Evolutionary conservation across 2,113 vertebrate species (phyloP).

Genomic region (Pteropus alecto): DNA sequence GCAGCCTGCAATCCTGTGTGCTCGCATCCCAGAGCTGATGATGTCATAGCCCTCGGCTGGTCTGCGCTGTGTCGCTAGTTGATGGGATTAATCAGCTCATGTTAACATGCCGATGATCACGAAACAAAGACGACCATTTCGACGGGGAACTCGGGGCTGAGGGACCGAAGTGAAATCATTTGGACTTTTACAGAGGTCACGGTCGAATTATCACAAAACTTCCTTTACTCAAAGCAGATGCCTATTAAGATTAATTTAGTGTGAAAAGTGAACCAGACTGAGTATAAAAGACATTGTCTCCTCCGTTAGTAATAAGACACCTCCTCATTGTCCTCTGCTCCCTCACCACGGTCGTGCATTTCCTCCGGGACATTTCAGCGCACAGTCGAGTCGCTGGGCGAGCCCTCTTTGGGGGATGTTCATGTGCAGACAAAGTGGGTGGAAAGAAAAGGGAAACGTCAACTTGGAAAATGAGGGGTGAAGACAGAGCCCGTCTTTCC

Average conservation of each 20-base stretch:
- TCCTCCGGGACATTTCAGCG: conserved; percentile 76
- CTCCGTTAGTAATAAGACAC: conserved; percentile 83
- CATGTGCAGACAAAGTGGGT: conserved; percentile 68
- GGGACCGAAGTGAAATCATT: conserved; percentile 79
- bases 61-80: conserved; percentile 73
- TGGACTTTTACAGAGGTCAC: conserved; percentile 83
- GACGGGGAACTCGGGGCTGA: conserved; percentile 71
- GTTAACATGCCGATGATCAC: conserved; percentile 85
- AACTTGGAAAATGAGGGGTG: conserved; percentile 33
- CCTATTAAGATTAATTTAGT: conserved; percentile 87
- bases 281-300: conserved; percentile 84
- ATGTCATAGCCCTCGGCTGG: conserved; percentile 74
- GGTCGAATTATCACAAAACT: conserved; percentile 87
- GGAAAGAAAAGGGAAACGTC: conserved; percentile 77
- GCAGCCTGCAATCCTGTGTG: not conserved
- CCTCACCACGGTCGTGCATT: conserved; percentile 73
- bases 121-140: conserved; percentile 79
- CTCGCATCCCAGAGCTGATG: conserved; percentile 62
- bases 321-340: conserved; percentile 78
- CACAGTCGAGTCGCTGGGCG: conserved; percentile 19
- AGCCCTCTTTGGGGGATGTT: conserved; percentile 66
- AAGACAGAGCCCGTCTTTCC: conserved; percentile 24
- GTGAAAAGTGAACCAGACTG: conserved; percentile 86
- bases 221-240: conserved; percentile 86
- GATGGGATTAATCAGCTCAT: conserved; percentile 87